Evolutionary conservation across 2,797 vertebrate genomes (phyloP), one percentile per base, ranked within the genome.

Genomic region (Siniperca obscura): DNA sequence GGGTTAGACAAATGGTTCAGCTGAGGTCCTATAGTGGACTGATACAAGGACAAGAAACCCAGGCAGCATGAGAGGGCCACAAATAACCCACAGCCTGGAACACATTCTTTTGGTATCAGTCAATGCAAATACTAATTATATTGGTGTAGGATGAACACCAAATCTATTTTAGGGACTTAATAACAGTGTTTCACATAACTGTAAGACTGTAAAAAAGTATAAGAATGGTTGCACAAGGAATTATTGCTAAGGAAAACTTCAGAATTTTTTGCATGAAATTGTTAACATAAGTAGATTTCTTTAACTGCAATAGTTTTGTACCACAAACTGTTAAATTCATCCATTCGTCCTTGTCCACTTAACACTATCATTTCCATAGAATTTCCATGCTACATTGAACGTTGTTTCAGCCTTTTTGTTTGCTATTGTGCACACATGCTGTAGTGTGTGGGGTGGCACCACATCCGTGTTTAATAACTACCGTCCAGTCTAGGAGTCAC

Each of bases 31-130:
- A 53, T 42, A 12, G 72, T 55, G 77, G 84, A 85, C 85, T 76
- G 83, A 90, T 48, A 92, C 81, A 86, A 91, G 86, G 83, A 88
- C 92, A 90, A 86, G 76, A 81, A 84, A 87, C 76, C 80, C 57
- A 48, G 76, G 82, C 85, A 78, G 83, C 80, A 81, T 56, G 86
- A 66, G 80, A 19, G 46, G 16, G 87, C 88, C 91, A 91, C 89
- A 93, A 94, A 93, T 93, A 94, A 86, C 80, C 64, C 71, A 34
- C 50, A 72, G 85, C 73, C 82, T 85, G 76, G 81, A 91, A 87
- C 89, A 89, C 91, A 94, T 95, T 93, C 87, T 91, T 93, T 74
- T 86, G 89, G 86, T 93, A 93, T 94, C 93, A 93, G 91, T 93
- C 87, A 90, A 92, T 90, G 89, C 87, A 90, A 92, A 92, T 61